Percentiles rank a stretch among this genome's conserved stretches.
These are phyloP conservation scores for Rhinopithecus roxellana DNA, from an alignment of 2,113 vertebrate genomes.

Conservation along the genomic window DNA sequence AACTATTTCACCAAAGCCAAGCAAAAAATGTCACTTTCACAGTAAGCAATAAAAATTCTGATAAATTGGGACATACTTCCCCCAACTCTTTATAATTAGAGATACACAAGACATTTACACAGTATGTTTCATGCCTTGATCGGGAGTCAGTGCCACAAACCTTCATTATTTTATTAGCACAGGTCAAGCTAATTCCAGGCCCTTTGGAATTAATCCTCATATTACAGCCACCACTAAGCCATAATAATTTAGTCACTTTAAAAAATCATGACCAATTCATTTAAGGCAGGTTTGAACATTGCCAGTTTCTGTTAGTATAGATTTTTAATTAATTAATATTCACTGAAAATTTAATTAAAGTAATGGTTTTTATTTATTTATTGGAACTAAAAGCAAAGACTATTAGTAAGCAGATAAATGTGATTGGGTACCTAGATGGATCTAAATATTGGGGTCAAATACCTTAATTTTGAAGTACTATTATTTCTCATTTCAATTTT, in stretches of 20 bases:
- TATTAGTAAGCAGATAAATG: not conserved
- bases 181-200: not conserved
- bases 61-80: not conserved
- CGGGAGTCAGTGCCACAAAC: accelerated
- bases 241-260: not conserved
- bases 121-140: not conserved
- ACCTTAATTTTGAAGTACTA: not conserved
- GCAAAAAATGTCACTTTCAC: not conserved
- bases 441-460: not conserved
- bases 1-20: not conserved
- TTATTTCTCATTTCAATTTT: not conserved
- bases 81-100: not conserved
- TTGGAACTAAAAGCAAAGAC: not conserved
- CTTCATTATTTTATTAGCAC: not conserved
- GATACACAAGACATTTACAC: not conserved
- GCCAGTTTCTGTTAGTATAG: not conserved
- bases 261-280: not conserved
- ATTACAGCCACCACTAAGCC: not conserved
- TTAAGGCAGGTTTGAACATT: not conserved
- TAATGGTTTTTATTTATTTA: not conserved
- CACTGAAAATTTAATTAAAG: not conserved
- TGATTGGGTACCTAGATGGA: not conserved
- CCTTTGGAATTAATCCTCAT: not conserved
- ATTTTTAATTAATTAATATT: not conserved
- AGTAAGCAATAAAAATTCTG: not conserved